These are phyloP conservation scores for Tringa solitaria DNA, from an alignment of 2,113 vertebrate genomes.

Conservation along the genomic window DNA sequence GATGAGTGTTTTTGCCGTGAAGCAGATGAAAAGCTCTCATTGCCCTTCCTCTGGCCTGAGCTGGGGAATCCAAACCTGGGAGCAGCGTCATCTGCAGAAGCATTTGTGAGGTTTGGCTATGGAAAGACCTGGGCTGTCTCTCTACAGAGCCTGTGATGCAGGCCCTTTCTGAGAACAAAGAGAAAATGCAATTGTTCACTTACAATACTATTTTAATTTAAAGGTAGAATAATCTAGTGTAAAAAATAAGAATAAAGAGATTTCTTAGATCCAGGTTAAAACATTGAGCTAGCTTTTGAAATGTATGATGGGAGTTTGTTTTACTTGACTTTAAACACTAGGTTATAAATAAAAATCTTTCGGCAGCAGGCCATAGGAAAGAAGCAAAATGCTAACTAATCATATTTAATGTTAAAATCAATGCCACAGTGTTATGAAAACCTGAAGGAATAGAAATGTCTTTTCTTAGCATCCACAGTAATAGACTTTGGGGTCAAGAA, in stretches of 20 bases:
- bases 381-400: slow-evolving; percentile 67
- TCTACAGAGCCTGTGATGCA: not conserved
- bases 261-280: not conserved
- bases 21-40: not conserved
- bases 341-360: slow-evolving; percentile 59
- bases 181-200: not conserved
- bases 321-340: slow-evolving; percentile 31
- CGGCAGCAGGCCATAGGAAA: slow-evolving; percentile 24
- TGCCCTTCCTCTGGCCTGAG: not conserved
- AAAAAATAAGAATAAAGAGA: not conserved
- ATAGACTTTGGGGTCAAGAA: slow-evolving; percentile 19
- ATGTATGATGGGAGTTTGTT: not conserved
- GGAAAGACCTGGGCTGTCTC: not conserved
- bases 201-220: not conserved
- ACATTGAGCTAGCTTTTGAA: not conserved
- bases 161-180: not conserved
- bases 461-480: slow-evolving; percentile 12
- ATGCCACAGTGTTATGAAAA: slow-evolving; percentile 45
- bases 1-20: not conserved
- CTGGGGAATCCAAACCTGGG: not conserved
- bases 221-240: not conserved
- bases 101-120: not conserved
- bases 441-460: slow-evolving; percentile 48
- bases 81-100: not conserved
- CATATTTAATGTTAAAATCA: slow-evolving; percentile 66